Conservation (phyloP, 2,797 vertebrate species). For the Poeciliopsis paucimaculata region DNA sequence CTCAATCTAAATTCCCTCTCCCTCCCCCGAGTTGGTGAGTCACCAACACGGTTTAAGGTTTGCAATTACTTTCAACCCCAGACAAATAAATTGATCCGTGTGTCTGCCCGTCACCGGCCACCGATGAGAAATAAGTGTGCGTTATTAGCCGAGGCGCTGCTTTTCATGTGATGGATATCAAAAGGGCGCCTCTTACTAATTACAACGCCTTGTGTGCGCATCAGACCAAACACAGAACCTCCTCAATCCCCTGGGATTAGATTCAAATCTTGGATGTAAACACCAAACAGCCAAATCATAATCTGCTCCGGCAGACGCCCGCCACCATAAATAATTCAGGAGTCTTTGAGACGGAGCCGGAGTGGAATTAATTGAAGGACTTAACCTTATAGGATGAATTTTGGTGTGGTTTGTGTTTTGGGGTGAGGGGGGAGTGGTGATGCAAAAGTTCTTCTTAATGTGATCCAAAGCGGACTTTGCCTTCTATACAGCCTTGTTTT, state of each 20-base stretch:
- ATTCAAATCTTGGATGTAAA: slow-evolving; percentile 76
- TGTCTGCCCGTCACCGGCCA: slow-evolving; percentile 1
- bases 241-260: slow-evolving; percentile 68
- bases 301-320: slow-evolving; percentile 53
- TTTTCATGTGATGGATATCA: slow-evolving; percentile 60
- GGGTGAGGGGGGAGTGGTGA: slow-evolving; percentile 15
- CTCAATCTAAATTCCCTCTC: background rate
- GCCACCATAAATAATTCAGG: slow-evolving; percentile 75
- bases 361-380: slow-evolving; percentile 74
- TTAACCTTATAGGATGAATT: slow-evolving; percentile 50
- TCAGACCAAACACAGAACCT: slow-evolving; percentile 64
- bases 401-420: background rate
- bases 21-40: background rate
- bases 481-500: slow-evolving; percentile 16
- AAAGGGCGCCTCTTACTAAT: slow-evolving; percentile 65
- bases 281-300: slow-evolving; percentile 71
- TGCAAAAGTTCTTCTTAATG: slow-evolving; percentile 44
- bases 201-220: slow-evolving; percentile 51
- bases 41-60: slow-evolving; percentile 1
- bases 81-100: slow-evolving; percentile 20
- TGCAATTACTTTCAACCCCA: slow-evolving; percentile 1
- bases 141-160: slow-evolving; percentile 36
- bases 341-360: slow-evolving; percentile 53
- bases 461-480: slow-evolving; percentile 43
- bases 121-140: slow-evolving; percentile 34